phyloP scores from a whole-genome alignment of 2,113 vertebrate genomes.

The Pituophis catenifer region DNA sequence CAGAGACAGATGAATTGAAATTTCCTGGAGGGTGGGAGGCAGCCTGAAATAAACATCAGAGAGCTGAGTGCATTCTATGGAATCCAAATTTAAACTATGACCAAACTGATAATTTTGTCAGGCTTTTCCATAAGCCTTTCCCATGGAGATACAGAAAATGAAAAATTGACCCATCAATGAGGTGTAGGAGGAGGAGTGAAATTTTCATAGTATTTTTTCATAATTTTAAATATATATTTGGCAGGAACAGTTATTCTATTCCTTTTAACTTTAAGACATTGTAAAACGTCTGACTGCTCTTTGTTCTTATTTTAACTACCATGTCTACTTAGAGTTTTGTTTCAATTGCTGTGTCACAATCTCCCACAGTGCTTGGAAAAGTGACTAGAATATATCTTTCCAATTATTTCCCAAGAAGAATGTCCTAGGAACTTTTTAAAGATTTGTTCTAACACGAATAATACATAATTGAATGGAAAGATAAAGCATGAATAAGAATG shows the following conservation, averaged over 20 bases:
- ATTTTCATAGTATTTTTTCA: neutral
- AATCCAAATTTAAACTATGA: constrained; percentile 1
- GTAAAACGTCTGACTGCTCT: neutral
- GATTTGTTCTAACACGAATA: neutral
- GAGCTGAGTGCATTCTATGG: neutral
- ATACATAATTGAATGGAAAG: neutral
- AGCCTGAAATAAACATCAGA: neutral
- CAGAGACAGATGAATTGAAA: neutral
- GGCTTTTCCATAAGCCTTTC: neutral
- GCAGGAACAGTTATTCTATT: neutral
- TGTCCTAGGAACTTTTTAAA: neutral
- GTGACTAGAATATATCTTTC: neutral
- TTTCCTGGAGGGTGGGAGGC: neutral
- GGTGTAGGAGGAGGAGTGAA: neutral
- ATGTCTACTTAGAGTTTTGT: neutral
- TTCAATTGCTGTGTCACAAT: neutral
- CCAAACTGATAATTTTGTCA: neutral
- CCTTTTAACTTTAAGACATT: neutral
- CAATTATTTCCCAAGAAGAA: neutral
- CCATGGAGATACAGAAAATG: neutral
- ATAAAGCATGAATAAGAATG: neutral
- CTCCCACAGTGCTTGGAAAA: neutral
- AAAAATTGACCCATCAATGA: neutral
- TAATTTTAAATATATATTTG: neutral
- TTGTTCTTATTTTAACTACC: neutral